These are phyloP conservation scores for Diadema setosum DNA, from an alignment of 35 echinoderm and acorn worm species.

Conservation along the genomic window DNA sequence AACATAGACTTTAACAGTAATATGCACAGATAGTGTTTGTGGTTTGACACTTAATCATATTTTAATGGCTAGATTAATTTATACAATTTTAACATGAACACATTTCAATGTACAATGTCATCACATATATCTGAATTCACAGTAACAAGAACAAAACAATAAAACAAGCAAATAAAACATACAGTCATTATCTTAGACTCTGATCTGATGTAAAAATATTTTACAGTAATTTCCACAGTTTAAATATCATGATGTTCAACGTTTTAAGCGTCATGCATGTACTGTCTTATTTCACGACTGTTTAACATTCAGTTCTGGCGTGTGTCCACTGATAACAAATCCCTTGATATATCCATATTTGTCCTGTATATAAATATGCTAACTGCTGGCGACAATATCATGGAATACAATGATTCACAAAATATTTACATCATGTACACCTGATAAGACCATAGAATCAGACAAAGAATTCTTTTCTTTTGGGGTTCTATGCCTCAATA, in stretches of 20 bases:
- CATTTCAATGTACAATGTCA: background rate
- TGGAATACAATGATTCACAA: background rate
- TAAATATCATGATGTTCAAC: background rate
- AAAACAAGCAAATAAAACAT: background rate
- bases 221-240: background rate
- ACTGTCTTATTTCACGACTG: background rate
- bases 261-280: background rate
- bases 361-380: background rate
- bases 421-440: too few species aligned
- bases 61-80: constrained; percentile 4
- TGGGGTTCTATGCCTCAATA: too few species aligned
- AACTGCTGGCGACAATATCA: background rate
- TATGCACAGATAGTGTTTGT: too few species aligned
- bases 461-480: too few species aligned
- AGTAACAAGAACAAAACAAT: too few species aligned
- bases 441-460: too few species aligned
- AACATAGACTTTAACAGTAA: too few species aligned
- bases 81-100: background rate
- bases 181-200: background rate
- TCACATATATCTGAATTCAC: background rate
- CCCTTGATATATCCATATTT: too few species aligned
- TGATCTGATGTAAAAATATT: constrained; percentile 9
- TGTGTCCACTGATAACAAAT: too few species aligned
- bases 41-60: background rate
- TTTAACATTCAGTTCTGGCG: too few species aligned